These are phyloP conservation scores for Pipra filicauda DNA, from an alignment of 2,113 vertebrate species.

Conservation along the genomic window DNA sequence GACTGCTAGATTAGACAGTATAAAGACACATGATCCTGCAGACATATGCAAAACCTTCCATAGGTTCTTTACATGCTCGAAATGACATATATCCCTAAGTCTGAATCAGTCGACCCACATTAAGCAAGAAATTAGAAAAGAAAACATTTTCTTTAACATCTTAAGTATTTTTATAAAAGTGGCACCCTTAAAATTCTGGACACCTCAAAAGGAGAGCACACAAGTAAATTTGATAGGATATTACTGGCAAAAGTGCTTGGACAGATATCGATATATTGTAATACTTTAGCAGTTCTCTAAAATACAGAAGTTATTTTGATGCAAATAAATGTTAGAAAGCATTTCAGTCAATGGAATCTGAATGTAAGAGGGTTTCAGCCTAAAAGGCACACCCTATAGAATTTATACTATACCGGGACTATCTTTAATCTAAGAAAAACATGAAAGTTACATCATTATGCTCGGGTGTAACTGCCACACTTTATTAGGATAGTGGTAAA, in stretches of 20 bases:
- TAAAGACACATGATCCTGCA: not conserved
- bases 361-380: not conserved
- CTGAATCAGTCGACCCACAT: not conserved
- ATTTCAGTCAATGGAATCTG: not conserved
- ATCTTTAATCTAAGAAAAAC: not conserved
- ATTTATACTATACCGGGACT: not conserved
- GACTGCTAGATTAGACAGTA: not conserved
- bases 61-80: not conserved
- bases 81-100: not conserved
- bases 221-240: not conserved
- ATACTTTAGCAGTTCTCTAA: not conserved
- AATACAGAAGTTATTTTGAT: not conserved
- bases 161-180: not conserved
- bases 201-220: not conserved
- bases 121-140: not conserved
- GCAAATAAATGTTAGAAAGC: not conserved
- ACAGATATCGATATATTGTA: not conserved
- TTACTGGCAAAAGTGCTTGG: not conserved
- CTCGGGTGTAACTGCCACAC: not conserved
- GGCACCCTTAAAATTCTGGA: not conserved
- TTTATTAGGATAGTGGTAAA: not conserved
- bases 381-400: not conserved
- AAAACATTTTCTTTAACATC: not conserved
- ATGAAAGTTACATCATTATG: not conserved
- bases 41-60: constrained; percentile 1